Conservation (phyloP, 92 coral and sea anemone genomes). For the Plumapathes pennacea region DNA sequence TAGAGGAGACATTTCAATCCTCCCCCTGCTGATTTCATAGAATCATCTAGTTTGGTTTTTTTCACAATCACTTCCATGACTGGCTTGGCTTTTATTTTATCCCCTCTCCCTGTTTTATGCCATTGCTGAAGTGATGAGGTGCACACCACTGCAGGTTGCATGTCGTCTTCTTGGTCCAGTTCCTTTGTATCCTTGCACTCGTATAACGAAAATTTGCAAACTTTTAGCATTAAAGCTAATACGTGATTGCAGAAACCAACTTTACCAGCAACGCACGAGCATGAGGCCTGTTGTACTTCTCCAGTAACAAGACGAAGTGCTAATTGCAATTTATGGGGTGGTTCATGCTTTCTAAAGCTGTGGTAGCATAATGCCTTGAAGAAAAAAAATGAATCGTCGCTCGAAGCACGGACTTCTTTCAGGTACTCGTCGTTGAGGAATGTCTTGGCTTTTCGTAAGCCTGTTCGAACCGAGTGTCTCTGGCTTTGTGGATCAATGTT, state of each 20-base stretch:
- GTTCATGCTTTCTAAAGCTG: constrained; percentile 47
- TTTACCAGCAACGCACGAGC: constrained; percentile 57
- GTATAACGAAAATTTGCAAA: constrained; percentile 45
- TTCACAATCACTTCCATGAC: constrained; percentile 31
- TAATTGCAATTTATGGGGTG: constrained; percentile 32
- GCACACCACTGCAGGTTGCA: constrained; percentile 18
- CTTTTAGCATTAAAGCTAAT: constrained; percentile 44
- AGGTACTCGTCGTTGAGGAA: constrained; percentile 56
- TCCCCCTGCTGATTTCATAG: constrained; percentile 1
- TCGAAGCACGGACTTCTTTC: constrained; percentile 29
- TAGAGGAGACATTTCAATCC: constrained; percentile 41
- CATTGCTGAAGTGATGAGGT: constrained; percentile 38
- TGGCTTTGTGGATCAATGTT: constrained; percentile 25
- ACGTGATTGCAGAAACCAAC: constrained; percentile 59
- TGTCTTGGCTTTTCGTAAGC: constrained; percentile 57
- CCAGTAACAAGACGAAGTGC: constrained; percentile 45
- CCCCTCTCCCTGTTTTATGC: constrained; percentile 41
- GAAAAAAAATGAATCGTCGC: constrained; percentile 32
- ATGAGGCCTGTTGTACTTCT: constrained; percentile 23
- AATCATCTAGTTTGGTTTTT: constrained; percentile 26
- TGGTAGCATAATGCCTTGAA: constrained; percentile 41
- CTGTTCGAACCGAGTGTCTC: constrained; percentile 38
- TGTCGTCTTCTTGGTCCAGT: constrained; percentile 16
- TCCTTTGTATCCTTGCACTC: constrained; percentile 18
- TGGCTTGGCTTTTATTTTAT: constrained; percentile 27